These are phyloP conservation scores for Gambusia yucatana DNA, from an alignment of 2,797 vertebrate species.

Conservation along the genomic window DNA sequence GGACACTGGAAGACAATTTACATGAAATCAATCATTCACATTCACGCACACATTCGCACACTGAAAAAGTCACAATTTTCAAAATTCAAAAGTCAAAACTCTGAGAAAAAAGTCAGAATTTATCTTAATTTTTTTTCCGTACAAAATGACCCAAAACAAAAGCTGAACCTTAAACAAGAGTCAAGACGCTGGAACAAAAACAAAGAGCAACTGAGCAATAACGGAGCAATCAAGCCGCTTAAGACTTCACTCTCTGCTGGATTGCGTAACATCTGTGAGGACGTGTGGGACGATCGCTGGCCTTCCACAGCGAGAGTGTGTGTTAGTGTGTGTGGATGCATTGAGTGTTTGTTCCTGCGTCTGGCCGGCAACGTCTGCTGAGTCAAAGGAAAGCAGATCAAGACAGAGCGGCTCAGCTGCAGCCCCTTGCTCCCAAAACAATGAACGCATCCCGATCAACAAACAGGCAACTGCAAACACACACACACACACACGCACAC, in stretches of 20 bases:
- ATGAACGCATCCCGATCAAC: constrained; percentile 68
- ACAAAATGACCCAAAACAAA: constrained; percentile 16
- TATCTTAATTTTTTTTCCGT: no score
- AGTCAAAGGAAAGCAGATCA: constrained; percentile 75
- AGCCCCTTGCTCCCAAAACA: constrained; percentile 69
- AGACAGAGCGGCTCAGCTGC: constrained; percentile 62
- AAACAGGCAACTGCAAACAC: constrained; percentile 58
- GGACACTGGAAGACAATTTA: no score
- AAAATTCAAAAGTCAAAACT: no score
- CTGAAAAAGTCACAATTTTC: no score
- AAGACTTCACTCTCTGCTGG: constrained; percentile 38
- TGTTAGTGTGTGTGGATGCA: constrained; percentile 26
- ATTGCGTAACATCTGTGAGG: constrained; percentile 50
- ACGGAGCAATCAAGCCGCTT: constrained; percentile 41
- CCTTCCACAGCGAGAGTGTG: constrained; percentile 21
- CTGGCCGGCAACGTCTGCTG: constrained; percentile 62
- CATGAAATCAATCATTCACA: no score
- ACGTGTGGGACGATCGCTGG: constrained; percentile 41
- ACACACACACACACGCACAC: constrained; percentile 21
- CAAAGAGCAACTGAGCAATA: constrained; percentile 25
- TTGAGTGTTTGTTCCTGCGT: constrained; percentile 22
- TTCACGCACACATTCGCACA: no score
- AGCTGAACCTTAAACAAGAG: constrained; percentile 10
- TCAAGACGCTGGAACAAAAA: constrained; percentile 16
- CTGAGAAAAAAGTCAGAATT: no score